A percentile compares a stretch with the other conserved stretches of the same genome.
These are phyloP conservation scores for Xenotilapia leptura DNA, from an alignment of 2,113 vertebrate genomes.

Conservation along the genomic window DNA sequence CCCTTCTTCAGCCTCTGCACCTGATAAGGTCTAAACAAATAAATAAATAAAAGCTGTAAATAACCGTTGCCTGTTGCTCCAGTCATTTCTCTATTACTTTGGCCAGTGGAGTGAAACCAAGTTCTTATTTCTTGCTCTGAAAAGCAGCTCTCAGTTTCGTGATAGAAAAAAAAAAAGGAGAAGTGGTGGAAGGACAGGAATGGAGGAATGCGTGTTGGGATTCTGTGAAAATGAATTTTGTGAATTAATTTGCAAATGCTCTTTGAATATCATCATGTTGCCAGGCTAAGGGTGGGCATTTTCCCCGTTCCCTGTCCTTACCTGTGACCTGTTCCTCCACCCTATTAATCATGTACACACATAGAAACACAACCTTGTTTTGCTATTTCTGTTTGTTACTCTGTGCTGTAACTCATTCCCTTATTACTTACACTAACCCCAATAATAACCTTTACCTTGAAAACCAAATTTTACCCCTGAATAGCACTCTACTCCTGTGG, in stretches of 20 bases:
- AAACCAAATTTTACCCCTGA: background rate
- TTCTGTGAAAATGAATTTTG: background rate
- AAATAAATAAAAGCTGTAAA: conserved; percentile 61
- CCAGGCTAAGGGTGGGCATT: background rate
- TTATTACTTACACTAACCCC: background rate
- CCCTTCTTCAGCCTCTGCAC: background rate
- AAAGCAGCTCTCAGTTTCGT: conserved; percentile 53
- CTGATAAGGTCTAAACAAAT: conserved; percentile 57
- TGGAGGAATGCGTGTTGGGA: background rate
- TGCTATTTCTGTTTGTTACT: background rate
- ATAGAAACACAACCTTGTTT: background rate
- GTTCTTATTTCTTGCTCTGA: conserved; percentile 60
- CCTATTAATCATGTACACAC: background rate
- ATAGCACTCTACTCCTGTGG: background rate
- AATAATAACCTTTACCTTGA: background rate
- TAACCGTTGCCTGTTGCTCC: conserved; percentile 53
- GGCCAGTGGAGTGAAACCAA: conserved; percentile 59
- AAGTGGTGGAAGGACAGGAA: background rate
- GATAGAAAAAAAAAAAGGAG: conserved; percentile 4
- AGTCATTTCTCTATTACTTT: conserved; percentile 68
- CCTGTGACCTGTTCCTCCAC: background rate
- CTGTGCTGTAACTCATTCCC: background rate
- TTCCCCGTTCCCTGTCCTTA: background rate
- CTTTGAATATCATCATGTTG: background rate
- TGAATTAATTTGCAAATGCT: background rate